phyloP scores from a whole-genome alignment of 2,888 invertebrate species.

The Cheiracanthium punctorium region DNA sequence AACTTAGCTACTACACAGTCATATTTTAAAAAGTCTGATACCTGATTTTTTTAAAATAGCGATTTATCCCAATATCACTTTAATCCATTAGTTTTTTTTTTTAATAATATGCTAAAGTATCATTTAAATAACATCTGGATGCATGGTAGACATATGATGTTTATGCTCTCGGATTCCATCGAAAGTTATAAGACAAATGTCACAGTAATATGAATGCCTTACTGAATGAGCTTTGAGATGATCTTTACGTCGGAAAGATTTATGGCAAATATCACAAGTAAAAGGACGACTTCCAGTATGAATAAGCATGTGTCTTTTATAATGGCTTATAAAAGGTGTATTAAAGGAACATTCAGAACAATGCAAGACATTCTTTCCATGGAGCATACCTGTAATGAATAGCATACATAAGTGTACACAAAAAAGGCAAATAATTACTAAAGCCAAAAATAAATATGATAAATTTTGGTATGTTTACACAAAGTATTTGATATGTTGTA shows the following conservation, averaged over 20 bases:
- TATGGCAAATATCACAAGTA: not conserved
- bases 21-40: too few species aligned
- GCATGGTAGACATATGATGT: not conserved
- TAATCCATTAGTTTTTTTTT: too few species aligned
- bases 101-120: too few species aligned
- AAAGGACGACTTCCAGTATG: not conserved
- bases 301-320: not conserved
- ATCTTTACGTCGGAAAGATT: not conserved
- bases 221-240: not conserved
- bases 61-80: too few species aligned
- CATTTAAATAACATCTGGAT: too few species aligned
- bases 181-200: not conserved
- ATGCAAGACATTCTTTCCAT: not conserved
- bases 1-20: too few species aligned
- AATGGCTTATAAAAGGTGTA: not conserved
- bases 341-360: not conserved
- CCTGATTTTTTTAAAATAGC: too few species aligned
- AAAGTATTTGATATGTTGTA: too few species aligned
- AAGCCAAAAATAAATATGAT: too few species aligned
- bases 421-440: too few species aligned
- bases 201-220: not conserved
- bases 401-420: not conserved
- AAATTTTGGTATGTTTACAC: too few species aligned
- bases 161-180: not conserved
- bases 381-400: not conserved